These are phyloP conservation scores for Leptarthrus brevirostris DNA, from an alignment of 2,888 invertebrate genomes.

Conservation along the genomic window DNA sequence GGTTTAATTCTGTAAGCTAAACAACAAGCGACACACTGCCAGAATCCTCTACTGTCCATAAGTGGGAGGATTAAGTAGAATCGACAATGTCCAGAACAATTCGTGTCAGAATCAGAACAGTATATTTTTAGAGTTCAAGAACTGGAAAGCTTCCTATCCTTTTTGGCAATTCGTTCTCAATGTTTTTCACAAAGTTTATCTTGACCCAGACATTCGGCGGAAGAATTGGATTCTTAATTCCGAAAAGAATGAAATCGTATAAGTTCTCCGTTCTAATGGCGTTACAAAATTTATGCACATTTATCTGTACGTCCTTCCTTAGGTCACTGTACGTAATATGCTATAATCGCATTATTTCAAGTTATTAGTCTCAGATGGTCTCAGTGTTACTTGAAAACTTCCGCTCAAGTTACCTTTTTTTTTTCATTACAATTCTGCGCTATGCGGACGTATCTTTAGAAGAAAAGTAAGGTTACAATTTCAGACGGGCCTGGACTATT, in stretches of 20 bases:
- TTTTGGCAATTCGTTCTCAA: constrained; percentile 30
- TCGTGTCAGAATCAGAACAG: constrained; percentile 49
- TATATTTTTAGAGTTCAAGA: no score
- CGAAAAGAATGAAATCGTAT: neutral
- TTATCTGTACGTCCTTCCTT: constrained; percentile 30
- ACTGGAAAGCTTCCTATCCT: constrained; percentile 44
- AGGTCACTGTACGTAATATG: constrained; percentile 29
- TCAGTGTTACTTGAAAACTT: neutral
- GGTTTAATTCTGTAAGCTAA: no score
- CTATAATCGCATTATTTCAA: constrained; percentile 49
- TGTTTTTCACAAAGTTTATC: no score
- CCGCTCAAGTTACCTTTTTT: neutral
- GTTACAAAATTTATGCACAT: constrained; percentile 33
- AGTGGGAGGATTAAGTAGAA: neutral
- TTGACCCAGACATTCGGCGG: no score
- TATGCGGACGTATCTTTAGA: neutral
- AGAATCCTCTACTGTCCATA: neutral
- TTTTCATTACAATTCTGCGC: constrained; percentile 2
- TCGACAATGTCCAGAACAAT: constrained; percentile 30
- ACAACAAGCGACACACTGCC: no score
- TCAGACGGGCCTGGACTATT: constrained; percentile 17
- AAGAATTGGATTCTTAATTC: neutral
- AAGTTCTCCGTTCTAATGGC: constrained; percentile 40
- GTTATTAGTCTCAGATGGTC: constrained; percentile 48
- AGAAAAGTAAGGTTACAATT: neutral